These are phyloP conservation scores for Calcarius ornatus DNA, from an alignment of 2,113 vertebrate species.

Conservation along the genomic window DNA sequence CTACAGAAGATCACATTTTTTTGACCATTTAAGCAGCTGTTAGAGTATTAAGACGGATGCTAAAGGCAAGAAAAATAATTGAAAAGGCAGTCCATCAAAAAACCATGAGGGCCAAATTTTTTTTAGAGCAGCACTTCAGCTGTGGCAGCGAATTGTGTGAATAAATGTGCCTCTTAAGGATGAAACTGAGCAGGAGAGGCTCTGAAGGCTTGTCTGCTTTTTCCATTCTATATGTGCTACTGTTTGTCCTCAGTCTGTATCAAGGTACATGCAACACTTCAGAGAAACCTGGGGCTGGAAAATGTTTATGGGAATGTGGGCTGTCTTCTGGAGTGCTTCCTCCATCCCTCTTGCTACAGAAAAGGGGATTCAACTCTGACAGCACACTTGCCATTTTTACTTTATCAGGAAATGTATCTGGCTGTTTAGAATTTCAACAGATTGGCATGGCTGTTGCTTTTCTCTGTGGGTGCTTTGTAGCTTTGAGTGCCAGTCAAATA, in stretches of 20 bases:
- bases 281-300: neutral
- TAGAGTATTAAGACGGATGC: neutral
- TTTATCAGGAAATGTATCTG: neutral
- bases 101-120: neutral
- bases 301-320: neutral
- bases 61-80: neutral
- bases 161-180: neutral
- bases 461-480: neutral
- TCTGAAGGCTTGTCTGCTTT: neutral
- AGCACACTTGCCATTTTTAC: neutral
- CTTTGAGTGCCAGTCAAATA: neutral
- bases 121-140: neutral
- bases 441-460: neutral
- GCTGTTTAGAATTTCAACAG: neutral
- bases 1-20: neutral
- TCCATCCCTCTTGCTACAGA: neutral
- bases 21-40: slow-evolving; percentile 28
- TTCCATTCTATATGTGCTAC: neutral
- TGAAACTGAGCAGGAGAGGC: neutral
- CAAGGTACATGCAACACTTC: neutral
- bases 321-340: neutral
- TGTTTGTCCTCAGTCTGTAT: neutral
- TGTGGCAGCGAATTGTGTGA: neutral
- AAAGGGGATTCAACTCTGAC: neutral
- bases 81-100: neutral